These are phyloP conservation scores for Cordilura impudica DNA, from an alignment of 2,888 invertebrate genomes.

Conservation along the genomic window DNA sequence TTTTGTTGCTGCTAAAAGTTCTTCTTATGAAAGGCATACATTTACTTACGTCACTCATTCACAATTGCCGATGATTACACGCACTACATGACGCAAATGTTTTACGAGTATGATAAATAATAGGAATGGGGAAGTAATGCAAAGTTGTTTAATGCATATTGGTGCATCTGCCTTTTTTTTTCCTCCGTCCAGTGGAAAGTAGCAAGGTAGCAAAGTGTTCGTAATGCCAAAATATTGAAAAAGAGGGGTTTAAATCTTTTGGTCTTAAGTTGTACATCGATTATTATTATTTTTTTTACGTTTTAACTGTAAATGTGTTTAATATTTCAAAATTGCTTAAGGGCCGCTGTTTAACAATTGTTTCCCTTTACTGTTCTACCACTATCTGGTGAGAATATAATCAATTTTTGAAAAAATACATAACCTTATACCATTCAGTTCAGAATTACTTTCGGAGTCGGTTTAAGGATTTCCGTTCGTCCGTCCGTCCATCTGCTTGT, in stretches of 20 bases:
- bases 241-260: not conserved
- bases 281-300: not conserved
- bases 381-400: too few species aligned
- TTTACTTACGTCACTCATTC: constrained; percentile 39
- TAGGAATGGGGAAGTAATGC: not conserved
- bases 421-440: too few species aligned
- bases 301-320: not conserved
- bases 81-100: constrained; percentile 14
- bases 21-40: constrained; percentile 37
- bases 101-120: not conserved
- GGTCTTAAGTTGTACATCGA: not conserved
- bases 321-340: too few species aligned
- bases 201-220: not conserved
- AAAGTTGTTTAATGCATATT: not conserved
- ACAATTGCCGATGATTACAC: constrained; percentile 36
- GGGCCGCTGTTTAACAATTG: too few species aligned
- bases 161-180: not conserved
- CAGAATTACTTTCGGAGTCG: too few species aligned
- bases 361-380: too few species aligned
- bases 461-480: too few species aligned
- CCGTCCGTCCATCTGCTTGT: too few species aligned
- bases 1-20: constrained; percentile 39
- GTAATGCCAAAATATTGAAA: not conserved
- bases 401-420: too few species aligned
- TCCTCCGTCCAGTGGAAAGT: not conserved